Percentiles rank a stretch among this genome's conserved stretches.
Conservation (phyloP, 92 coral and sea anemone species). For the Nematostella vectensis region DNA sequence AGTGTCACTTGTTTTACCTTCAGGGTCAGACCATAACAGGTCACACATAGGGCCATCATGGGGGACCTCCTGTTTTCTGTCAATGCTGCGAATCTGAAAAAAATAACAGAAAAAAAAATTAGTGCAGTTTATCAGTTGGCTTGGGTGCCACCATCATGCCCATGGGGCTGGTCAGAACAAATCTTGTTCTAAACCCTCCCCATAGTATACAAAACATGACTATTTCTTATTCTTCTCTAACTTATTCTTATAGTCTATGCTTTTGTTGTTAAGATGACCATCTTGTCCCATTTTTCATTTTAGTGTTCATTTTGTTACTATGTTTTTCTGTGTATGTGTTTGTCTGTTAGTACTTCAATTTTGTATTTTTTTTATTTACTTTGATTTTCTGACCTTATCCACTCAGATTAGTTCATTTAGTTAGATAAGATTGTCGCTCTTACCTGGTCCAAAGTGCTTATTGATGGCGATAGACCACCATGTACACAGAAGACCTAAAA, state of each 20-base stretch:
- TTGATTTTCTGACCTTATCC: no score
- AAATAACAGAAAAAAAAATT: not conserved
- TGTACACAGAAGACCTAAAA: slow-evolving; percentile 95
- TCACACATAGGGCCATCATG: slow-evolving; percentile 99
- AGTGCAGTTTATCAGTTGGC: not conserved
- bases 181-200: not conserved
- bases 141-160: not conserved
- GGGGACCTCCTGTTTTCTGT: slow-evolving; percentile 98
- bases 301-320: no score
- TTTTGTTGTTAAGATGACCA: no score
- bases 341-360: no score
- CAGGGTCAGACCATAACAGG: slow-evolving; percentile 96
- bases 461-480: slow-evolving; percentile 98
- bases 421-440: slow-evolving; percentile 1
- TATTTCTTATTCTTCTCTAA: no score
- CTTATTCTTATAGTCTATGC: no score
- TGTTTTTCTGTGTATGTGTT: no score
- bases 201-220: no score
- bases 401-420: no score
- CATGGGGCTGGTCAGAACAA: not conserved
- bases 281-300: no score
- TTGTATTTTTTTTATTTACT: no score
- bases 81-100: slow-evolving; percentile 86
- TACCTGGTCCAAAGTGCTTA: slow-evolving; percentile 94
- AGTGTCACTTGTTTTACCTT: no score